Evolutionary conservation across 2,113 vertebrate genomes (phyloP).

Genomic region (Centropus unirufus): DNA sequence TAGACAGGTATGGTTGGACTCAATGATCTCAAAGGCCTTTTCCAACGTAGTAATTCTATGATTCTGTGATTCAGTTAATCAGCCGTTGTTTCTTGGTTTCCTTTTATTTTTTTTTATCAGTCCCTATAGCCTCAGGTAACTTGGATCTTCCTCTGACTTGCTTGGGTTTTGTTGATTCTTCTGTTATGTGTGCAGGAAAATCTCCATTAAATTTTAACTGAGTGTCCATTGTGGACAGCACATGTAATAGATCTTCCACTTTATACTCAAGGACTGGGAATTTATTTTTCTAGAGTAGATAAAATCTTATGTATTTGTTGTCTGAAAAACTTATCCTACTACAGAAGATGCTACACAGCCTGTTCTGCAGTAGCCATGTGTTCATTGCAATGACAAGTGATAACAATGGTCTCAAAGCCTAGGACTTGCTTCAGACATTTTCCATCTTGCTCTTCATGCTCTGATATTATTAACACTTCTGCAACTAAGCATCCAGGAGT

Average conservation of each 20-base stretch:
- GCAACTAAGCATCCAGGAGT: neutral
- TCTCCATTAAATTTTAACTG: conserved; percentile 18
- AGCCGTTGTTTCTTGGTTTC: neutral
- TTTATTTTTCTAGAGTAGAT: neutral
- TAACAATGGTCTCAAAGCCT: neutral
- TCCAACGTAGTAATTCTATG: too few species aligned
- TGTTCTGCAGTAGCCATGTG: neutral
- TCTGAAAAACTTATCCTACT: neutral
- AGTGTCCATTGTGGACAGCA: neutral
- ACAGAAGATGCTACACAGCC: neutral
- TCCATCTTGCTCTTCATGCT: neutral
- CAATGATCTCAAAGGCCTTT: too few species aligned
- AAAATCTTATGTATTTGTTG: neutral
- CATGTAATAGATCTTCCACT: neutral
- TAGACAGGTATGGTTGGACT: too few species aligned
- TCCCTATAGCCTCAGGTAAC: neutral
- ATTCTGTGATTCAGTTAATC: neutral
- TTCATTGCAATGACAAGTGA: neutral
- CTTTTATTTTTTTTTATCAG: neutral
- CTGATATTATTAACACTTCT: neutral
- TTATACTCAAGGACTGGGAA: neutral
- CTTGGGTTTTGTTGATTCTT: neutral
- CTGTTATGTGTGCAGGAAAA: neutral
- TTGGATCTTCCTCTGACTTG: neutral
- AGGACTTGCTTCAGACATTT: neutral